phyloP scores from a whole-genome alignment of 2,888 invertebrate species.

The Acanthoscelides obtectus region DNA sequence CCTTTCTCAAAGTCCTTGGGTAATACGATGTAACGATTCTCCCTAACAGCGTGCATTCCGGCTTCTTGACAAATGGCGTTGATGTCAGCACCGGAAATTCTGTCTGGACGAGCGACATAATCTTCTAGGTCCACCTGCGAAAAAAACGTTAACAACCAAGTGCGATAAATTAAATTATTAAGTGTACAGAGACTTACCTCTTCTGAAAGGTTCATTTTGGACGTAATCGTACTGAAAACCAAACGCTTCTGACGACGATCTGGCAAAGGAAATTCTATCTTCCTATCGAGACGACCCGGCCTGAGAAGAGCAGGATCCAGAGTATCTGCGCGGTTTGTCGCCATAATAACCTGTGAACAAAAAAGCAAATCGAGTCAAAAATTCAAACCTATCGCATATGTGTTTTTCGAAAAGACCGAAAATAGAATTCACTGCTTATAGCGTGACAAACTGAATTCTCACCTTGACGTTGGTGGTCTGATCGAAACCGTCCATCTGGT shows the following conservation, averaged over 20 bases:
- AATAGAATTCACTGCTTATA: no score
- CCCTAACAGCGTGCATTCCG: slow-evolving; percentile 99
- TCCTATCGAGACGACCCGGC: slow-evolving; percentile 94
- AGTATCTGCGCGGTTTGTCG: slow-evolving; percentile 96
- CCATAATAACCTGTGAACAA: slow-evolving; percentile 70
- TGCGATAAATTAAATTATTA: not conserved
- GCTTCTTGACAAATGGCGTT: slow-evolving; percentile 99
- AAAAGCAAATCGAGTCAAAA: no score
- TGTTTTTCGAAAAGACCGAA: no score
- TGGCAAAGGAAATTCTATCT: slow-evolving; percentile 98
- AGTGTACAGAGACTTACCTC: slow-evolving; percentile 52
- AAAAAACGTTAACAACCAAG: no score
- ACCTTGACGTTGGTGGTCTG: slow-evolving; percentile 99
- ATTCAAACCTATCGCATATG: no score
- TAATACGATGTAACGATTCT: slow-evolving; percentile 97
- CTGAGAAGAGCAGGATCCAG: slow-evolving; percentile 94
- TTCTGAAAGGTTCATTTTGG: slow-evolving; percentile 95
- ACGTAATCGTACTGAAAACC: slow-evolving; percentile 96
- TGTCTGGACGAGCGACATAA: slow-evolving; percentile 97
- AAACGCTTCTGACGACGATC: slow-evolving; percentile 90
- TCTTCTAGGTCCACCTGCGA: slow-evolving; percentile 89
- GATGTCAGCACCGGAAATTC: slow-evolving; percentile 98
- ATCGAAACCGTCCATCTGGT: slow-evolving; percentile 99
- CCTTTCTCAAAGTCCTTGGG: slow-evolving; percentile 99
- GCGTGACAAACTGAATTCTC: slow-evolving; percentile 5